phyloP scores from a whole-genome alignment of 2,797 vertebrate species.

The Sebastes trivittatus region DNA sequence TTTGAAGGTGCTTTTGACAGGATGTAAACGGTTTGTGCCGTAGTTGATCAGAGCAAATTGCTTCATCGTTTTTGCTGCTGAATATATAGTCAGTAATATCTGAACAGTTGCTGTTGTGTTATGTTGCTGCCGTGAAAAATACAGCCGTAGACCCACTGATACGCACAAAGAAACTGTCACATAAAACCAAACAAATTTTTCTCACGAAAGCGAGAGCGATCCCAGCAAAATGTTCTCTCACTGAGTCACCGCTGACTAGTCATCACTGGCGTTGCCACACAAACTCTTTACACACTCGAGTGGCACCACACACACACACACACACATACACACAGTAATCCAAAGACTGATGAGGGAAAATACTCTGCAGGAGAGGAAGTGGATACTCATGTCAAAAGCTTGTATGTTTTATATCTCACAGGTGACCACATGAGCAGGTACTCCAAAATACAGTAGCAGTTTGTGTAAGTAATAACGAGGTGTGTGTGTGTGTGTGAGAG shows the following conservation, averaged over 20 bases:
- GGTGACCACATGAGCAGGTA: conserved; percentile 30
- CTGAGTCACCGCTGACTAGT: conserved; percentile 75
- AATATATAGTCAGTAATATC: conserved; percentile 20
- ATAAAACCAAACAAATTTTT: conserved; percentile 66
- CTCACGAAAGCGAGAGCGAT: conserved; percentile 59
- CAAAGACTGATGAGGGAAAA: conserved; percentile 44
- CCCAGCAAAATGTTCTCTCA: conserved; percentile 78
- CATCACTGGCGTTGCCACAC: conserved; percentile 59
- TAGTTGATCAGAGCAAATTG: not conserved
- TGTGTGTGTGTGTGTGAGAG: not conserved
- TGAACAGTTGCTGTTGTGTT: conserved; percentile 46
- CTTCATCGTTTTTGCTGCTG: not conserved
- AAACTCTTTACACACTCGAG: conserved; percentile 46
- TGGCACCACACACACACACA: conserved; percentile 10
- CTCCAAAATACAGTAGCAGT: conserved; percentile 17
- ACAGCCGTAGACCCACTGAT: conserved; percentile 42
- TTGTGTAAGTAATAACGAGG: conserved; percentile 11
- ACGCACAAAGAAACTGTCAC: conserved; percentile 60
- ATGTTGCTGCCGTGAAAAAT: conserved; percentile 48
- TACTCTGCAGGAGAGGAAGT: conserved; percentile 25
- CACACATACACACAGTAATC: not conserved
- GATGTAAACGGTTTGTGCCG: not conserved
- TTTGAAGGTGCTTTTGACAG: not conserved
- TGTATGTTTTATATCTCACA: conserved; percentile 36
- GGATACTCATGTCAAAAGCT: conserved; percentile 31